Conservation (phyloP, 1,140 invertebrate genomes). For the Melitaea cinxia region DNA sequence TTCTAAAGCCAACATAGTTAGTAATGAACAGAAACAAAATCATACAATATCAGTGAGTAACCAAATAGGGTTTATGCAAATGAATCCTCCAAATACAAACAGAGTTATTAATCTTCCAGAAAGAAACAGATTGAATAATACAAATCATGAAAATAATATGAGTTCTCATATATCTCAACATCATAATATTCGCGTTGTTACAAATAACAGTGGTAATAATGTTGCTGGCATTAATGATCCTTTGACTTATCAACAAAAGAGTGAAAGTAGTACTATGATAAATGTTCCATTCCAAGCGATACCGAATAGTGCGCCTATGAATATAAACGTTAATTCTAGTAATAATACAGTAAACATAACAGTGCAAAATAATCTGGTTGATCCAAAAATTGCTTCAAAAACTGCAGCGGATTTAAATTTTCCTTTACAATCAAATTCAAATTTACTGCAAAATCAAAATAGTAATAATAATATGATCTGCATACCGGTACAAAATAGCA, state of each 20-base stretch:
- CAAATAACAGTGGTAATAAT: slow-evolving; percentile 65
- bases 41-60: slow-evolving; percentile 73
- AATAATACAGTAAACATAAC: slow-evolving; percentile 78
- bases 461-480: slow-evolving; percentile 69
- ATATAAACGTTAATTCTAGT: slow-evolving; percentile 77
- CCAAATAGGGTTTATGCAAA: slow-evolving; percentile 77
- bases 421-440: slow-evolving; percentile 65
- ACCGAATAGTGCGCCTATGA: slow-evolving; percentile 77
- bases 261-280: slow-evolving; percentile 71
- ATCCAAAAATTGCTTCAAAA: slow-evolving; percentile 77
- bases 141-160: slow-evolving; percentile 64
- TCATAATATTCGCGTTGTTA: slow-evolving; percentile 75
- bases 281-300: slow-evolving; percentile 78
- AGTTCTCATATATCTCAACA: slow-evolving; percentile 72
- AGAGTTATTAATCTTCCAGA: slow-evolving; percentile 77
- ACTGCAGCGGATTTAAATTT: slow-evolving; percentile 69
- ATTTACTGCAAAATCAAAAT: slow-evolving; percentile 67
- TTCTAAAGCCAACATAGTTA: slow-evolving; percentile 70
- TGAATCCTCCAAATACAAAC: slow-evolving; percentile 74
- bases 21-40: slow-evolving; percentile 62
- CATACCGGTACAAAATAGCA: slow-evolving; percentile 71
- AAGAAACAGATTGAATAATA: slow-evolving; percentile 66
- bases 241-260: slow-evolving; percentile 68
- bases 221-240: slow-evolving; percentile 62
- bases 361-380: slow-evolving; percentile 76